Base-by-base conservation (phyloP, 2,888 invertebrate species). In the Anagyrus pseudococci region DNA sequence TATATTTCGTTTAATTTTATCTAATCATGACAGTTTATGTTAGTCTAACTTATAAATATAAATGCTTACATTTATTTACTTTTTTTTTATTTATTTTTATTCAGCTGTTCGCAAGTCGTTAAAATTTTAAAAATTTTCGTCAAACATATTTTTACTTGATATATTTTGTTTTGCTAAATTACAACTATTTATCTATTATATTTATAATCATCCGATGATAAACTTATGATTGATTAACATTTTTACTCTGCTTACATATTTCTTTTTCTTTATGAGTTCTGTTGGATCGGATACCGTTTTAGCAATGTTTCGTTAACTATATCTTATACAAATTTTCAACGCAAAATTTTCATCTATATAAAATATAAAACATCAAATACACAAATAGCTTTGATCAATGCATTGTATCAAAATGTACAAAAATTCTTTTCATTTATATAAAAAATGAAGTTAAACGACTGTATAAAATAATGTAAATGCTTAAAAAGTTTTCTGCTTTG, bases 141-240 rank as follows among this genome's bases (percentile, higher is more conserved):
- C 57, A 52, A 64, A 64, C 53, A 64, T 64, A 57, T 37, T 63
- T 48, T 57, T 47, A 17, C 55, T 64, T 37, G 10, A 15, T 37
- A 15, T n/a, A 63, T 50, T 56, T 55, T 44, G 55, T 49, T 58
- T 43, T 57, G 44, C 23, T 64, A 60, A 58, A 56, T 59, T 59
- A 60, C 55, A 29, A 57, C 64, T 60, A 59, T 59, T 17, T 56
- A 46, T 58, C 49, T 59, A 55, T 55, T 56, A 59, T 60, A 58
- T 60, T 56, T 60, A 56, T 64, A 60, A 59, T 56, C 53, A 56
- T 64, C 40, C 59, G 46, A 52, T 64, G 15, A 59, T 64, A 64
- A 64, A 64, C 56, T 57, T 60, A 56, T 59, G 64, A 64, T 50
- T 59, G 59, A 64, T 60, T 57, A 64, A 64, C 64, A 64, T 57